Evolutionary conservation across 2,797 vertebrate species (phyloP).

Genomic region (Liasis olivaceus): DNA sequence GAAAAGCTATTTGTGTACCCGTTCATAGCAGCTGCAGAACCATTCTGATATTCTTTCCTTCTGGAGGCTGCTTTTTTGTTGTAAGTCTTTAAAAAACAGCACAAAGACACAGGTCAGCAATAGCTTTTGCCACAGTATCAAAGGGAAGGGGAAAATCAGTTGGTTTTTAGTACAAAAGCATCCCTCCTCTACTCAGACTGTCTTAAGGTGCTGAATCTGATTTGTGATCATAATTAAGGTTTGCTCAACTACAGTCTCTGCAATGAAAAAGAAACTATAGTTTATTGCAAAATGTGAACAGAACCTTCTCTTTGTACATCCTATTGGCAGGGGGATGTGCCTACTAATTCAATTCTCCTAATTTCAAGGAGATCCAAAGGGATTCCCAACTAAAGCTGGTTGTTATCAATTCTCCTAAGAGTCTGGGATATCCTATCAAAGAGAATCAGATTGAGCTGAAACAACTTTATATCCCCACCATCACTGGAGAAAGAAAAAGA

Average conservation of each 20-base stretch:
- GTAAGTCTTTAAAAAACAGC: slow-evolving; percentile 82
- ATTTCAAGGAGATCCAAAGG: not conserved
- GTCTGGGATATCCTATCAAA: not conserved
- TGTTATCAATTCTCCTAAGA: not conserved
- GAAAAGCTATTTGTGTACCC: slow-evolving; percentile 84
- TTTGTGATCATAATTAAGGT: not conserved
- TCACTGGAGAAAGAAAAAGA: rapidly evolving
- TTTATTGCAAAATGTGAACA: not conserved
- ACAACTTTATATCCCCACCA: not conserved
- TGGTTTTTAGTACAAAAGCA: not conserved
- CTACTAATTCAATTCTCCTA: not conserved
- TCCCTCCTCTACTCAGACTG: not conserved
- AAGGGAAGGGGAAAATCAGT: not conserved
- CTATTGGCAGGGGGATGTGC: not conserved
- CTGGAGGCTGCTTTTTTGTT: slow-evolving; percentile 81
- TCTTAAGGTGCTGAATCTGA: not conserved
- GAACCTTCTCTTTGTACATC: not conserved
- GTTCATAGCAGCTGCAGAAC: slow-evolving; percentile 77
- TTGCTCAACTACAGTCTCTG: not conserved
- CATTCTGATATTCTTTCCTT: slow-evolving; percentile 86
- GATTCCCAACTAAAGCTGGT: not conserved
- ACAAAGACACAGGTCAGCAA: slow-evolving; percentile 14
- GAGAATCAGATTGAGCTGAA: not conserved
- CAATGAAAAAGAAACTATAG: not conserved
- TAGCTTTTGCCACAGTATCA: slow-evolving; percentile 36